Evolutionary conservation across 2,888 invertebrate genomes (phyloP), one percentile per base, ranked within the genome.

Genomic region (Mechanitis messenoides): DNA sequence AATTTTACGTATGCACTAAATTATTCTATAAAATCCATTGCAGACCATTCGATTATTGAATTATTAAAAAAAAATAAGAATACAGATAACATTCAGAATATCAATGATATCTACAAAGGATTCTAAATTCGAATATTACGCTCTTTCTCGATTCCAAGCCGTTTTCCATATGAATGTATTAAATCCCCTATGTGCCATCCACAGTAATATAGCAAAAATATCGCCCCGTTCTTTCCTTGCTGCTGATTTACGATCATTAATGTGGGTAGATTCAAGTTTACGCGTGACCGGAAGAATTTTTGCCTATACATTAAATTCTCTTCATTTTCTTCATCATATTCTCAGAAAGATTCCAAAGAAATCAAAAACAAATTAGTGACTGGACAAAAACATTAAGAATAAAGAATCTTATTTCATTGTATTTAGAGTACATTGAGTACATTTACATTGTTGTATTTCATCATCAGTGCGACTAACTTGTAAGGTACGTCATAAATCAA

Each of bases 161-260:
- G 63, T 63, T 71, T 74, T 72, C 71, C 70, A 70, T 74, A 72
- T 71, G 72, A 74, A 72, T 73, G 71, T 73, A 69, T 71, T 65
- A 72, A 74, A 72, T 74, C 74, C 72, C 71, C 58, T 58, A 71
- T 64, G 72, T 65, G 70, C 72, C 71, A 69, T 75, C 68, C 64
- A 66, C 62, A 66, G 70, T 71, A 70, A 73, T 74, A 71, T 71
- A 70, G 65, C 63, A 68, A 71, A 74, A 74, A 75, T 74, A 74
- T 74, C 66, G 64, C 69, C 63, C 66, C 68, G 65, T 72, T 71
- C 68, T 67, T 70, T 63, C 64, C 68, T 63, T 55, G 56, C 64
- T 65, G 62, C 55, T 66, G 73, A 71, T 72, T 71, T 73, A 73
- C 66, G 69, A 63, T 64, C 67, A 63, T 68, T 64, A 67, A 67